Evolutionary conservation across 2,113 vertebrate species (phyloP).

Genomic region (Poeciliopsis turrubarensis): DNA sequence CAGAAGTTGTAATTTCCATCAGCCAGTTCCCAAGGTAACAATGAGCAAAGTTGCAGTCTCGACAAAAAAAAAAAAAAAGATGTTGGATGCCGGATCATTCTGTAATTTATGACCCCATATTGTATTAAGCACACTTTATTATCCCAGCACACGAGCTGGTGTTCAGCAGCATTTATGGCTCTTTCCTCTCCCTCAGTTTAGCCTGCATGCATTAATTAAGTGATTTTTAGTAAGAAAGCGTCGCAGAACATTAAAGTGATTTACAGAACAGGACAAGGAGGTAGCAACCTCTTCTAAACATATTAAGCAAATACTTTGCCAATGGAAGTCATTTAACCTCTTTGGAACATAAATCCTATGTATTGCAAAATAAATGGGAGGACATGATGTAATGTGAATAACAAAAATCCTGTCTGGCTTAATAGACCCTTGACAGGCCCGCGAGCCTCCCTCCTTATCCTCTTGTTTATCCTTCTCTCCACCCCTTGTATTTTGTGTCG

Average conservation of each 20-base stretch:
- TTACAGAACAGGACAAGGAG: constrained; percentile 25
- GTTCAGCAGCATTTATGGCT: constrained; percentile 26
- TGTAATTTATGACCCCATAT: constrained; percentile 50
- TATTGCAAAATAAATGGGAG: neutral
- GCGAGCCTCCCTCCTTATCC: constrained; percentile 10
- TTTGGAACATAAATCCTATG: neutral
- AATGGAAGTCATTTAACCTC: neutral
- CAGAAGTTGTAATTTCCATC: constrained; percentile 45
- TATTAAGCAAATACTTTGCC: constrained; percentile 3
- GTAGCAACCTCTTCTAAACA: neutral
- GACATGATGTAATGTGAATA: neutral
- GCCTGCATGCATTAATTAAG: constrained; percentile 46
- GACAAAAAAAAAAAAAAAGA: constrained; percentile 27
- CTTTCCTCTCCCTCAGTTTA: constrained; percentile 9
- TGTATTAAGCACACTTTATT: constrained; percentile 50
- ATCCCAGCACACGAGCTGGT: constrained; percentile 11
- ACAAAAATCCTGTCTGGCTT: neutral
- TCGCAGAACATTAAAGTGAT: constrained; percentile 29
- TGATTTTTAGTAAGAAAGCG: constrained; percentile 37
- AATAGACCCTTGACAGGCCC: neutral
- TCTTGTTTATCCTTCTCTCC: constrained; percentile 18
- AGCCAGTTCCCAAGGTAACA: constrained; percentile 57
- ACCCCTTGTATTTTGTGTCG: constrained; percentile 16
- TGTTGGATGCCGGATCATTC: constrained; percentile 11
- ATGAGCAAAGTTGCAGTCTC: constrained; percentile 34